Percentiles rank a stretch among this genome's conserved stretches.
Conservation (phyloP, 2,797 vertebrate genomes). For the Sebastes oblongus region DNA sequence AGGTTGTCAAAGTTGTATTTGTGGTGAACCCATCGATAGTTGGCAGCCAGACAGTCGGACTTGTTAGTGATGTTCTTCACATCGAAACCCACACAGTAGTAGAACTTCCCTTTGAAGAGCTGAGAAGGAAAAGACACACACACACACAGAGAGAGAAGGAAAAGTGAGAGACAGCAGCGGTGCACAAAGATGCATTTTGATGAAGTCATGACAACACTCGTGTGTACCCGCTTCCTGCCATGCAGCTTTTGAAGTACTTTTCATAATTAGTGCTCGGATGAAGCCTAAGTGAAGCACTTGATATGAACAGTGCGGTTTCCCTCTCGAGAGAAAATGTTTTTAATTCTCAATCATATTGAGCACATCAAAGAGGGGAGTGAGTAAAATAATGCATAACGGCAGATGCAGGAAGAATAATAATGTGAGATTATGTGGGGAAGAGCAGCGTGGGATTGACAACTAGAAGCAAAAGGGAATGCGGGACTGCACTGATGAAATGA, state of each 20-base stretch:
- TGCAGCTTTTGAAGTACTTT: constrained; percentile 40
- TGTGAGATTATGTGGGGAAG: background rate
- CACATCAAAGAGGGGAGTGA: constrained; percentile 25
- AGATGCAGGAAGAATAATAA: constrained; percentile 9
- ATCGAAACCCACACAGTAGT: constrained; percentile 92
- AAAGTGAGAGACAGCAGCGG: background rate
- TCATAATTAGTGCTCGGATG: constrained; percentile 44
- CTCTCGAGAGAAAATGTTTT: constrained; percentile 14
- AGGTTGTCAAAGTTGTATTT: constrained; percentile 99
- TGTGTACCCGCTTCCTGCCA: background rate
- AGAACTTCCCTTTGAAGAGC: constrained; percentile 99
- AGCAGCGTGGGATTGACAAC: background rate
- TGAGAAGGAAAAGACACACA: constrained; percentile 53
- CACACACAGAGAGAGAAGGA: background rate
- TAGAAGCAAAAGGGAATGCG: background rate
- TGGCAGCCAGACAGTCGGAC: constrained; percentile 90
- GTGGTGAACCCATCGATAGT: constrained; percentile 95
- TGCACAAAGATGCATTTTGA: constrained; percentile 15
- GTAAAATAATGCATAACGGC: background rate
- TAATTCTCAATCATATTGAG: constrained; percentile 20
- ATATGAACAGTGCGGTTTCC: constrained; percentile 1
- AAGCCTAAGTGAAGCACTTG: background rate
- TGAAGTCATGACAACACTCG: constrained; percentile 1
- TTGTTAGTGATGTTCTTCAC: constrained; percentile 96
- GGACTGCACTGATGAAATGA: background rate